phyloP scores from a whole-genome alignment of 2,888 invertebrate species.

The Chrysina gloriosa region DNA sequence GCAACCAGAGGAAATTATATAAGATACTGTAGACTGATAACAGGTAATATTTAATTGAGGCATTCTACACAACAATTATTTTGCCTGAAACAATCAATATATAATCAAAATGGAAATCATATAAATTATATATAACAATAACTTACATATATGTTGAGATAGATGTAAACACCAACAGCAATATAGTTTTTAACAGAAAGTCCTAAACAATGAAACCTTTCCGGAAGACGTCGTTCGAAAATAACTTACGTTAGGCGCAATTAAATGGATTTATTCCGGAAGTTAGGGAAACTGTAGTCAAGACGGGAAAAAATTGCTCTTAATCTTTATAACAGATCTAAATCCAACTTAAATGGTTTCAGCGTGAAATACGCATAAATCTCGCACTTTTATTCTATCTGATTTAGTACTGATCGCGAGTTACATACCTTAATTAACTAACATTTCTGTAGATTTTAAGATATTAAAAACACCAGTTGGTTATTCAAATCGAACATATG shows the following conservation, averaged over 20 bases:
- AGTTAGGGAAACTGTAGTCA: conserved; percentile 19
- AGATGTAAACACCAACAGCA: not conserved
- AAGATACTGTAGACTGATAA: too few species aligned
- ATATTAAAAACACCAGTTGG: too few species aligned
- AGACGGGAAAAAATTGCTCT: conserved; percentile 17
- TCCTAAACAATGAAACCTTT: not conserved
- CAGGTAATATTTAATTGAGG: too few species aligned
- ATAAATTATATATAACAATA: too few species aligned
- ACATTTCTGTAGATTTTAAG: not conserved
- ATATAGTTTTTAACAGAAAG: not conserved
- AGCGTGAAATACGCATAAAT: conserved; percentile 28
- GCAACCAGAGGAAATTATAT: too few species aligned
- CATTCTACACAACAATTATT: too few species aligned
- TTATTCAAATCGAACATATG: too few species aligned
- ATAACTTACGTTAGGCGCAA: conserved; percentile 22
- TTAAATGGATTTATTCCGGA: conserved; percentile 32
- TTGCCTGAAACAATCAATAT: too few species aligned
- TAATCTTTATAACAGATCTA: conserved; percentile 34
- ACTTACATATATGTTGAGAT: too few species aligned
- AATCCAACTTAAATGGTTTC: conserved; percentile 29
- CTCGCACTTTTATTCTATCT: conserved; percentile 7
- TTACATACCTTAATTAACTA: conserved; percentile 19
- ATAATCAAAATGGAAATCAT: too few species aligned
- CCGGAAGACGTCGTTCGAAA: conserved; percentile 11
- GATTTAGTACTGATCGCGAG: conserved; percentile 15